Evolutionary conservation across 2,113 vertebrate genomes (phyloP), one percentile per base, ranked within the genome.

Genomic region (Trichechus manatus): DNA sequence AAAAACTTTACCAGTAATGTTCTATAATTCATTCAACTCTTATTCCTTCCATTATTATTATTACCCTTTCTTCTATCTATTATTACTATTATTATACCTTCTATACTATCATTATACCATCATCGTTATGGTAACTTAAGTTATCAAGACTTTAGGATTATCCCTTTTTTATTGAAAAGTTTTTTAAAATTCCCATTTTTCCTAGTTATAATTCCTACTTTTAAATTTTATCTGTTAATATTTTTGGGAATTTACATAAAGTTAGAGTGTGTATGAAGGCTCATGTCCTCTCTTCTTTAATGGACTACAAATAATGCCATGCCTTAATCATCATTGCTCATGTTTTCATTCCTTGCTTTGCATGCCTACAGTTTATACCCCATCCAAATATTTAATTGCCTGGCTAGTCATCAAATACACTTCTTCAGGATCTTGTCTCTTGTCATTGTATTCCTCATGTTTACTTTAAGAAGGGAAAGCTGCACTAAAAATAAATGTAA

Each of bases 351-450:
- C 1, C 14, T 81, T 81, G 33, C 27, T 29, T 85, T 87, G 14
- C 5, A 66, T 66, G 47, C 2, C 31, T 87, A 39, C 31, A 44
- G 4, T 95, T 87, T 74, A 61, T 44, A 74, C 3, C 7, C 15
- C n/a, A 75, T 31, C 22, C 17, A 36, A n/a, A 56, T 36, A 4
- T 53, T 42, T 70, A 56, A 77, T 10, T 79, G 4, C 2, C 17
- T 61, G 31, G 74, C 11, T 42, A 53, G 14, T 22, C 92, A 96
- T 78, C 66, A 94, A 39, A 84, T 56, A 77, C n/a, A 33, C 4
- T 63, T 20, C n/a, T 44, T 33, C 64, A 68, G 19, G 23, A 88
- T 81, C 44, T 85, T 91, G 27, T 88, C 53, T 97, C 31, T 90
- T 50, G 1, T 31, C 0, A 53, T 53, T 78, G 31, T 23, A 25